Conservation (phyloP, 1,140 invertebrate genomes). For the Eueides isabella region DNA sequence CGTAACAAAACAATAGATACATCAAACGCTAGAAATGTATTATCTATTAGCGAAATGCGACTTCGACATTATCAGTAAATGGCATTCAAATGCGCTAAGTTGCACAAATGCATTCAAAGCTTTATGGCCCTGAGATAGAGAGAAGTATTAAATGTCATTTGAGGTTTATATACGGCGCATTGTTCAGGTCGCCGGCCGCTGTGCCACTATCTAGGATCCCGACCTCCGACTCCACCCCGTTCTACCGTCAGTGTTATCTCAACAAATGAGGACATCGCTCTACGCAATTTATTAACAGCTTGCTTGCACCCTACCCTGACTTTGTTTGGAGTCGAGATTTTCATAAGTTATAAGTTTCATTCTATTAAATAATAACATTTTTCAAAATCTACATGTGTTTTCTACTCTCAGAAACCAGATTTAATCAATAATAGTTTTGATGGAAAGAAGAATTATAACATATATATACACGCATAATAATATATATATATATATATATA, state of each 20-base stretch:
- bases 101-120: conserved; percentile 32
- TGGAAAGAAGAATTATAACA: no score
- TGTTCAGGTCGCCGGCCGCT: conserved; percentile 52
- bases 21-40: conserved; percentile 48
- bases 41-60: conserved; percentile 44
- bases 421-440: no score
- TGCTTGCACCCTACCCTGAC: neutral
- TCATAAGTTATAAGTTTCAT: neutral
- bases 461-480: no score
- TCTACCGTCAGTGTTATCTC: conserved; percentile 68
- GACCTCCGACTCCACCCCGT: conserved; percentile 66
- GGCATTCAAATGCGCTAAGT: conserved; percentile 34
- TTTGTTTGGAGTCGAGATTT: neutral
- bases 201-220: conserved; percentile 64
- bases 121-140: conserved; percentile 32
- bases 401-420: no score
- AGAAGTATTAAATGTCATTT: conserved; percentile 18
- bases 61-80: conserved; percentile 44
- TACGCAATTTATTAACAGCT: conserved; percentile 52
- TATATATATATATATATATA: no score
- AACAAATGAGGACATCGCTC: conserved; percentile 68
- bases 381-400: no score
- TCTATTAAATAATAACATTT: no score
- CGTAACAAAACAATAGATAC: conserved; percentile 44
- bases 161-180: conserved; percentile 26